Conservation (phyloP, 2,888 invertebrate genomes). For the Spilarctia lutea region DNA sequence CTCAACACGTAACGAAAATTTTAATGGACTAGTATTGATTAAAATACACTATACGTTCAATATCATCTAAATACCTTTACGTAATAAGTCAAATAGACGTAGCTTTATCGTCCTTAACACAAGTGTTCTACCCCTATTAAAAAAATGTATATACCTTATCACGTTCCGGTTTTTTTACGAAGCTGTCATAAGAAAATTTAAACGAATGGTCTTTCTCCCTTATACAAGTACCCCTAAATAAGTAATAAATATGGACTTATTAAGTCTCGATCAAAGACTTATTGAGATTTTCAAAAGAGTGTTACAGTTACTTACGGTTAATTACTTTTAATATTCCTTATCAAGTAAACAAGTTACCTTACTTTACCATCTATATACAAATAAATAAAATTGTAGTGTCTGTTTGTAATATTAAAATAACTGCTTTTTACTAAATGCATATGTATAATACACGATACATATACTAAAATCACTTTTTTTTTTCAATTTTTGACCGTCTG, state of each 20-base stretch:
- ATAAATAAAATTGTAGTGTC: too few species aligned
- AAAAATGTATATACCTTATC: background rate
- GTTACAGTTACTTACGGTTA: too few species aligned
- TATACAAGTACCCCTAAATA: conserved; percentile 50
- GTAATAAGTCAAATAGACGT: background rate
- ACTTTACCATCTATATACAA: too few species aligned
- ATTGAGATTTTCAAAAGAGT: background rate
- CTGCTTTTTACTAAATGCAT: too few species aligned
- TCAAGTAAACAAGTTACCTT: too few species aligned
- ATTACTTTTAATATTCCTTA: too few species aligned
- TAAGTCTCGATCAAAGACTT: conserved; percentile 56
- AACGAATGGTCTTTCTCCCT: conserved; percentile 65
- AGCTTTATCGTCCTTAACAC: background rate
- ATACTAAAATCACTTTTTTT: too few species aligned
- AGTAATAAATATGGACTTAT: conserved; percentile 63
- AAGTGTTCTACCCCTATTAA: background rate
- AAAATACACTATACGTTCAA: background rate
- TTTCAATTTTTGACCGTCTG: too few species aligned
- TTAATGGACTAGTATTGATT: too few species aligned
- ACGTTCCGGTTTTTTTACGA: conserved; percentile 39
- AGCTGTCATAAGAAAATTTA: conserved; percentile 62
- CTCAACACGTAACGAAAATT: too few species aligned
- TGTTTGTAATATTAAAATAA: too few species aligned
- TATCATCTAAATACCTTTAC: background rate
- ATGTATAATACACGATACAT: too few species aligned